Evolutionary conservation across 2,113 vertebrate species (phyloP).

Genomic region (Rhinogobius similis): DNA sequence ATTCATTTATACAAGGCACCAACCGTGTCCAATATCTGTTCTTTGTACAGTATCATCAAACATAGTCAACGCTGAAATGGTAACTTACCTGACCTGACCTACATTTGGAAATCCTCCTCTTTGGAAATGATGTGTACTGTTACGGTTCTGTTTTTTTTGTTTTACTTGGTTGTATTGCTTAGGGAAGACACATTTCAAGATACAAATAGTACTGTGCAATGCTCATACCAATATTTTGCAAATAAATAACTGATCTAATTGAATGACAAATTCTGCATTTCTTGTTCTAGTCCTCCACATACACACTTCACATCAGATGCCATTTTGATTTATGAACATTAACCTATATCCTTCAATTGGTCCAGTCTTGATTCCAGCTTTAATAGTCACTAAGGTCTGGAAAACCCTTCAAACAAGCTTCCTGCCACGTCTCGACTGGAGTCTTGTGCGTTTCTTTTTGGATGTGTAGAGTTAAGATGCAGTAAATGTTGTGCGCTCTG

Average conservation of each 20-base stretch:
- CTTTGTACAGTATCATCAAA: neutral
- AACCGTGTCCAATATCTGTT: neutral
- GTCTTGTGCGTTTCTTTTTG: neutral
- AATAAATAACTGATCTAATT: neutral
- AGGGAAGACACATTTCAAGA: neutral
- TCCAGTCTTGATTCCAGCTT: neutral
- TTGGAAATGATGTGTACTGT: neutral
- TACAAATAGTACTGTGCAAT: neutral
- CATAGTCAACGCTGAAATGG: no score
- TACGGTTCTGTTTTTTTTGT: no score
- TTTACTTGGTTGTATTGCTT: neutral
- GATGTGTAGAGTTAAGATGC: slow-evolving; percentile 4
- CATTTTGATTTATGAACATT: neutral
- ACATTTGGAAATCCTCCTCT: no score
- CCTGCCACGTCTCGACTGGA: neutral
- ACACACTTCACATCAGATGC: no score
- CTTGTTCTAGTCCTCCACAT: no score
- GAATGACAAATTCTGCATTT: no score
- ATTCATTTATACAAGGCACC: neutral
- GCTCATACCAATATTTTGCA: neutral
- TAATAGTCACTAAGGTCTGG: slow-evolving; percentile 6
- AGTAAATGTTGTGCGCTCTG: slow-evolving; percentile 14
- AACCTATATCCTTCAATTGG: neutral
- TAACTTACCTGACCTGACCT: no score
- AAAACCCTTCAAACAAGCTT: neutral